These are phyloP conservation scores for Coilia nasus DNA, from an alignment of 2,797 vertebrate species.

Conservation along the genomic window DNA sequence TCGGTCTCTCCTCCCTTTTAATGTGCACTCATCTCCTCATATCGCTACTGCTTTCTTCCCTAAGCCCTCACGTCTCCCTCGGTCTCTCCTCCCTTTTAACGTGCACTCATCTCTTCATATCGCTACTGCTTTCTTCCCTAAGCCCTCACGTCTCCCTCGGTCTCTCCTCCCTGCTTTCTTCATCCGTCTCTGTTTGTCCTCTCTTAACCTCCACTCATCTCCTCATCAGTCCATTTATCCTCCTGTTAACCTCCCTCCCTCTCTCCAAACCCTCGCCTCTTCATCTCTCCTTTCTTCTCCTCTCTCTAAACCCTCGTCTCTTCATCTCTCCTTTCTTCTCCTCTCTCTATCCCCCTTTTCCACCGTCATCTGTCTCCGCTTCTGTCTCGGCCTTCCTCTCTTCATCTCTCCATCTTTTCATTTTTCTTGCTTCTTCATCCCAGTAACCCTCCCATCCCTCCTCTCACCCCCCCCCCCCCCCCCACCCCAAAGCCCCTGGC, in stretches of 20 bases:
- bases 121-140: background rate
- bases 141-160: background rate
- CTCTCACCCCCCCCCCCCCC: background rate
- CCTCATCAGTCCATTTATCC: background rate
- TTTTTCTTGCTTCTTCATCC: background rate
- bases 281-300: background rate
- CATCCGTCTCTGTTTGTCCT: conserved; percentile 16
- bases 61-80: background rate
- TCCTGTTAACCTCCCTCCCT: background rate
- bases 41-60: background rate
- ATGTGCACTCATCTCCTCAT: background rate
- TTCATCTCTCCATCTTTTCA: conserved; percentile 10
- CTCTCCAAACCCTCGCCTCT: background rate
- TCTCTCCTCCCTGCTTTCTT: background rate
- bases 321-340: background rate
- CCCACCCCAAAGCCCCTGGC: background rate
- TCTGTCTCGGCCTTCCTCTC: conserved; percentile 10
- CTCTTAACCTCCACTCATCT: conserved; percentile 4
- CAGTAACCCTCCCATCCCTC: conserved; percentile 5
- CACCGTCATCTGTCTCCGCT: background rate
- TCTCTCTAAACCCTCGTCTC: background rate
- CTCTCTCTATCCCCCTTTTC: background rate
- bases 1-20: no score
- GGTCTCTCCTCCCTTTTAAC: no score
- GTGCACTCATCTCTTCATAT: background rate